A percentile compares a stretch with the other conserved stretches of the same genome.
phyloP scores from a whole-genome alignment of 2,888 invertebrate species.

The Stenoptilia bipunctidactyla region DNA sequence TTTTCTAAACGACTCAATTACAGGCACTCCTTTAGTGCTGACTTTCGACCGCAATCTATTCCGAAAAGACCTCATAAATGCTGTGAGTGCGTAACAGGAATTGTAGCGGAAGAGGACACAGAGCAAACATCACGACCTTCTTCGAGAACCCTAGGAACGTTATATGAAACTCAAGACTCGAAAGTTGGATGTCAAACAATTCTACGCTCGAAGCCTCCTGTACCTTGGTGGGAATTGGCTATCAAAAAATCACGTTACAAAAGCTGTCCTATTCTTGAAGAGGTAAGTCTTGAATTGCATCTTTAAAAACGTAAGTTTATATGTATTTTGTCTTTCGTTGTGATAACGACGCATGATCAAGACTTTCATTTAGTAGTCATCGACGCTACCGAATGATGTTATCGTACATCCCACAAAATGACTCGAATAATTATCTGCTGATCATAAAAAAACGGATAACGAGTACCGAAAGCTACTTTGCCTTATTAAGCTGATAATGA shows the following conservation, averaged over 20 bases:
- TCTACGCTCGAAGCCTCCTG: constrained; percentile 75
- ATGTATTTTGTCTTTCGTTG: not conserved
- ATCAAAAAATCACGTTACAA: constrained; percentile 83
- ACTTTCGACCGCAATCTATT: constrained; percentile 40
- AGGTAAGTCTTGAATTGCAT: constrained; percentile 41
- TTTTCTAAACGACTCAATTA: constrained; percentile 60
- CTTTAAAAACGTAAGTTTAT: not conserved
- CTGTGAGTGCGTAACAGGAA: constrained; percentile 62
- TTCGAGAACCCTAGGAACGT: constrained; percentile 55
- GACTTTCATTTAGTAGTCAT: not conserved
- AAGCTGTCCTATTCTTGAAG: constrained; percentile 85
- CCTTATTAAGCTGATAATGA: too few relatives aligned
- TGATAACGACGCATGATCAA: too few relatives aligned
- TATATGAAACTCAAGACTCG: constrained; percentile 72
- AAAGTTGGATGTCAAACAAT: constrained; percentile 78
- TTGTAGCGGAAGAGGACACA: constrained; percentile 43
- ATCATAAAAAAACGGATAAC: not conserved
- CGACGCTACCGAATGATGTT: constrained; percentile 10
- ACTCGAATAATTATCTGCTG: constrained; percentile 4
- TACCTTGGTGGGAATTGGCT: constrained; percentile 92
- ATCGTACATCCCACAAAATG: constrained; percentile 14
- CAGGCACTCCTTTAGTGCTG: constrained; percentile 62
- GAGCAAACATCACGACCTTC: constrained; percentile 38
- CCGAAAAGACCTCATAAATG: constrained; percentile 56
- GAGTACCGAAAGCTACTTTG: too few relatives aligned